Evolutionary conservation across 2,888 invertebrate genomes (phyloP).

Genomic region (Spilarctia lutea): DNA sequence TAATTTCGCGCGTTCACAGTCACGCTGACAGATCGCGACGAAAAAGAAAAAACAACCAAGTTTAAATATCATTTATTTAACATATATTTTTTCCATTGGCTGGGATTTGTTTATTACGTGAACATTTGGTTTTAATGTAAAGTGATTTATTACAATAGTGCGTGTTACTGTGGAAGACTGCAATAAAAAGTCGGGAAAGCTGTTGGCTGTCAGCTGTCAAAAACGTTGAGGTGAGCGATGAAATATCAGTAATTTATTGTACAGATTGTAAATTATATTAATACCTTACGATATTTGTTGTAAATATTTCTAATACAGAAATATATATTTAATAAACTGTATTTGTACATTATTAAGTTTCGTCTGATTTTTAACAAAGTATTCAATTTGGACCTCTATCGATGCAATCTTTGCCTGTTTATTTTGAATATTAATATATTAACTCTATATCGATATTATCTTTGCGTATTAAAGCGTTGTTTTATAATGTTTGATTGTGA

Average conservation of each 20-base stretch:
- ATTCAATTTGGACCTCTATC: background rate
- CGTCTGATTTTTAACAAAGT: background rate
- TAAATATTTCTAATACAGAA: too few relatives aligned
- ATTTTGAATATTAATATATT: background rate
- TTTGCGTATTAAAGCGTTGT: background rate
- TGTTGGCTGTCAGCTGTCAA: conserved; percentile 76
- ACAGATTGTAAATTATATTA: conserved; percentile 46
- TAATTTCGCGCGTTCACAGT: conserved; percentile 48
- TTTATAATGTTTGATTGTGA: background rate
- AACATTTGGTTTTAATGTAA: conserved; percentile 43
- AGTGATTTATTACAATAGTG: conserved; percentile 65
- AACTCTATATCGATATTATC: background rate
- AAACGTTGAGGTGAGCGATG: conserved; percentile 74
- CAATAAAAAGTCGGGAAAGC: conserved; percentile 61
- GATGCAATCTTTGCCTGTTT: background rate
- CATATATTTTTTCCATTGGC: conserved; percentile 22
- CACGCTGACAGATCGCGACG: conserved; percentile 59
- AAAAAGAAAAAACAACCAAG: conserved; percentile 46
- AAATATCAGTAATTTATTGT: conserved; percentile 57
- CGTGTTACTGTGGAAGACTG: conserved; percentile 61
- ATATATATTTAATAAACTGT: conserved; percentile 3
- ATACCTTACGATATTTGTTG: conserved; percentile 35
- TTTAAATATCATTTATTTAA: conserved; percentile 36
- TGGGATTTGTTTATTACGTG: conserved; percentile 42
- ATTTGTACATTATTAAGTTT: background rate